Evolutionary conservation across 2,797 vertebrate genomes (phyloP).

Genomic region (Morelia viridis): DNA sequence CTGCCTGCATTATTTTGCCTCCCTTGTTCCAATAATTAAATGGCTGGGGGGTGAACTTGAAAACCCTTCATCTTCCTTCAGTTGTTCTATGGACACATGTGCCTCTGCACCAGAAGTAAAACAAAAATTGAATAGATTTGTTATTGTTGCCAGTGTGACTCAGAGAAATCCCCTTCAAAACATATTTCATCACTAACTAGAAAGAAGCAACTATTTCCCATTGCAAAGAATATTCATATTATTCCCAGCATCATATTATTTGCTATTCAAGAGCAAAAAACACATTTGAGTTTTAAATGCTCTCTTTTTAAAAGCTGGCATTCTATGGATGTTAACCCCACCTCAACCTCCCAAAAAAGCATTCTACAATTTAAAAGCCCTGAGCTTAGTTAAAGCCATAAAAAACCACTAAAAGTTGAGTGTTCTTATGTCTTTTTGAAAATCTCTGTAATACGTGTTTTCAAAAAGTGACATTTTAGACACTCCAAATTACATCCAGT

Average conservation of each 20-base stretch:
- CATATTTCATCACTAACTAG: not conserved
- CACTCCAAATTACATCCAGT: not conserved
- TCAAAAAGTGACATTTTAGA: not conserved
- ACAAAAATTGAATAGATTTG: not conserved
- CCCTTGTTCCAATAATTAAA: not conserved
- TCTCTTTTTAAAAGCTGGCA: not conserved
- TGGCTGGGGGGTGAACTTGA: not conserved
- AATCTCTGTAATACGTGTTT: not conserved
- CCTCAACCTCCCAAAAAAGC: not conserved
- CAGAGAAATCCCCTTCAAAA: not conserved
- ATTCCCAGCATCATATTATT: not conserved
- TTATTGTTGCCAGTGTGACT: not conserved
- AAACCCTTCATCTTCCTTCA: not conserved
- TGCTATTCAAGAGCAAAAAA: not conserved
- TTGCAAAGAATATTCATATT: not conserved
- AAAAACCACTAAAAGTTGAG: not conserved
- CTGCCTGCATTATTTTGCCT: not conserved
- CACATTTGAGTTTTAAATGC: not conserved
- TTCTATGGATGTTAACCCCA: too few species aligned
- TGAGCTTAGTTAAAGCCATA: not conserved
- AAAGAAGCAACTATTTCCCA: not conserved
- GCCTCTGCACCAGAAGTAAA: not conserved
- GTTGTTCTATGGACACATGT: not conserved
- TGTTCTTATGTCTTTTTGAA: not conserved
- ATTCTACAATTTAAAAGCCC: not conserved